Evolutionary conservation across 2,888 invertebrate genomes (phyloP).

Genomic region (Cyclophora albipunctata): DNA sequence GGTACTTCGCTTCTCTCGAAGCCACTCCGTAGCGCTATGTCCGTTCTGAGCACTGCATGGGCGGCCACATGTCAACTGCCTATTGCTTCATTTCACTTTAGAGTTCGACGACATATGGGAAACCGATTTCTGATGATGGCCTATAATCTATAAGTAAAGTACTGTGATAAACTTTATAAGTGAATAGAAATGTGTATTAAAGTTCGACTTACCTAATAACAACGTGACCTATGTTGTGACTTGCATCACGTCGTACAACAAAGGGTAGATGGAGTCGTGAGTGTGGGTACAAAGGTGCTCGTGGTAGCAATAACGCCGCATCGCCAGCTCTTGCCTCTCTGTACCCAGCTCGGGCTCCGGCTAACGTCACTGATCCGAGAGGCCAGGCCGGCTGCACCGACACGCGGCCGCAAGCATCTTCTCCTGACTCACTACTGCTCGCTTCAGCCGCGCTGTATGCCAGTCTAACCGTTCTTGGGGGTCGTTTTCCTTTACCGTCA

Average conservation of each 20-base stretch:
- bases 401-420: conserved; percentile 82
- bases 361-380: conserved; percentile 80
- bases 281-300: conserved; percentile 91
- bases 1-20: conserved; percentile 26
- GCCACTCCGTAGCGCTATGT: conserved; percentile 27
- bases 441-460: conserved; percentile 94
- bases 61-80: conserved; percentile 20
- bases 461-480: conserved; percentile 85
- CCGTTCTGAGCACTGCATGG: conserved; percentile 24
- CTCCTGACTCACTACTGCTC: conserved; percentile 78
- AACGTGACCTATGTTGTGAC: conserved; percentile 83
- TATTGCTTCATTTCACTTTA: conserved; percentile 21
- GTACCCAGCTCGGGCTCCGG: conserved; percentile 86
- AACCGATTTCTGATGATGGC: no score
- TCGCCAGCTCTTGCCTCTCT: conserved; percentile 89
- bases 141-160: no score
- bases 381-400: conserved; percentile 80
- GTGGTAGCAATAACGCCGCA: conserved; percentile 89
- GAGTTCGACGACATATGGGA: conserved; percentile 16
- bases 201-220: conserved; percentile 83
- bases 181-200: no score
- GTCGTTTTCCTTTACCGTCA: conserved; percentile 76
- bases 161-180: no score
- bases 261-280: conserved; percentile 93
- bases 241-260: conserved; percentile 83